Evolutionary conservation across 2,113 vertebrate species (phyloP).

Genomic region (Egretta garzetta): DNA sequence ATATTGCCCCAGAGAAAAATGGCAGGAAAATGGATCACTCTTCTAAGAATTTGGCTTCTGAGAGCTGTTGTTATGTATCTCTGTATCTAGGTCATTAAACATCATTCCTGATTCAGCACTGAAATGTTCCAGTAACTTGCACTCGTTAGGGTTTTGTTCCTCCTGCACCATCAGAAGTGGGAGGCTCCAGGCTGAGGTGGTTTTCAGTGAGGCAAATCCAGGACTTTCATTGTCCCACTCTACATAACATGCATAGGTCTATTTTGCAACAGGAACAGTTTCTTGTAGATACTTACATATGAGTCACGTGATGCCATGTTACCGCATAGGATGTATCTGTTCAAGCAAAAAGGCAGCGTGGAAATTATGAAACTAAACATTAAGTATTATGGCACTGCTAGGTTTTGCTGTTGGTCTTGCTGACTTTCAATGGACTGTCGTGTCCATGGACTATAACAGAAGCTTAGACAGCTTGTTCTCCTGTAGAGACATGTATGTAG

Average conservation of each 20-base stretch:
- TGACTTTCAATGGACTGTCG: background rate
- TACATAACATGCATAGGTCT: background rate
- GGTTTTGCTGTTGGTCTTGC: background rate
- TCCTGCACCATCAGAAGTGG: background rate
- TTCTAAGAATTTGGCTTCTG: background rate
- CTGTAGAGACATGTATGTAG: background rate
- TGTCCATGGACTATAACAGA: background rate
- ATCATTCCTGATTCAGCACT: background rate
- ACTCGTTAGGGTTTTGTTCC: background rate
- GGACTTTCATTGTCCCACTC: background rate
- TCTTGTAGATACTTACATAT: background rate
- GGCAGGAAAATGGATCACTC: background rate
- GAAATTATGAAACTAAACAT: background rate
- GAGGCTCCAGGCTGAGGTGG: background rate
- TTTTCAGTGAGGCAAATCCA: background rate
- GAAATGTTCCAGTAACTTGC: background rate
- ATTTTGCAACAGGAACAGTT: background rate
- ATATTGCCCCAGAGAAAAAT: background rate
- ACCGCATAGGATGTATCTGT: too few relatives aligned
- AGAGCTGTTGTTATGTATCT: background rate
- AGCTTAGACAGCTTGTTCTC: background rate
- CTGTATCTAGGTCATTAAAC: background rate
- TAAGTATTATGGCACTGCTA: background rate
- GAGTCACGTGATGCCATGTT: rapidly evolving
- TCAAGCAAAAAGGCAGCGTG: background rate